These are phyloP conservation scores for Apis dorsata DNA, from an alignment of 1,140 invertebrate species.

Conservation along the genomic window DNA sequence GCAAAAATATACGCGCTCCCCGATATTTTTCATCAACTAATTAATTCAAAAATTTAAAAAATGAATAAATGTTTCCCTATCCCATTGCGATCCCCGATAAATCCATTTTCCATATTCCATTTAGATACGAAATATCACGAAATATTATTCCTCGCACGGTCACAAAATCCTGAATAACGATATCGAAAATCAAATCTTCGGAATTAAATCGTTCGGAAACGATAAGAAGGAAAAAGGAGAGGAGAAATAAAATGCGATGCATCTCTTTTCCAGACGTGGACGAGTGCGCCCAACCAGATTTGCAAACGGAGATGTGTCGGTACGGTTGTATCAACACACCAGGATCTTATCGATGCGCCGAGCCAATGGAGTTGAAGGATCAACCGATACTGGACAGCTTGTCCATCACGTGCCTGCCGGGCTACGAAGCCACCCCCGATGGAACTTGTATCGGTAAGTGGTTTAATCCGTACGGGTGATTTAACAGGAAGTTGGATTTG, in stretches of 20 bases:
- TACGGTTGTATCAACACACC: slow-evolving; percentile 81
- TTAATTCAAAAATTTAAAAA: too few relatives aligned
- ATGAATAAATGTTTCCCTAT: too few relatives aligned
- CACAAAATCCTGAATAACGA: too few relatives aligned
- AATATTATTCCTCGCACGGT: too few relatives aligned
- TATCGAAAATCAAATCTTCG: too few relatives aligned
- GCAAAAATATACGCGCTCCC: too few relatives aligned
- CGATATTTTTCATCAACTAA: too few relatives aligned
- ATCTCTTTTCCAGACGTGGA: slow-evolving; percentile 80
- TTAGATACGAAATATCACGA: too few relatives aligned
- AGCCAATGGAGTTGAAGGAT: slow-evolving; percentile 70
- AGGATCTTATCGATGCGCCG: slow-evolving; percentile 78
- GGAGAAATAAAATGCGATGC: not conserved
- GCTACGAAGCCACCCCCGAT: slow-evolving; percentile 69
- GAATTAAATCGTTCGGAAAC: too few relatives aligned
- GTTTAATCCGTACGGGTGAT: slow-evolving; percentile 36
- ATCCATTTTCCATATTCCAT: too few relatives aligned
- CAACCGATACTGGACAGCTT: slow-evolving; percentile 65
- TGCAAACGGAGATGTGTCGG: slow-evolving; percentile 77
- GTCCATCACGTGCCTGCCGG: slow-evolving; percentile 68
- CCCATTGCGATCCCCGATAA: too few relatives aligned
- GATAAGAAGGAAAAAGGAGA: not conserved
- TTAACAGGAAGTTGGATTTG: slow-evolving; percentile 26
- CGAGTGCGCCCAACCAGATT: slow-evolving; percentile 81
- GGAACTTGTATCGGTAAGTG: slow-evolving; percentile 75